phyloP scores from a whole-genome alignment of 2,113 vertebrate species.

The Nothoprocta pentlandii region DNA sequence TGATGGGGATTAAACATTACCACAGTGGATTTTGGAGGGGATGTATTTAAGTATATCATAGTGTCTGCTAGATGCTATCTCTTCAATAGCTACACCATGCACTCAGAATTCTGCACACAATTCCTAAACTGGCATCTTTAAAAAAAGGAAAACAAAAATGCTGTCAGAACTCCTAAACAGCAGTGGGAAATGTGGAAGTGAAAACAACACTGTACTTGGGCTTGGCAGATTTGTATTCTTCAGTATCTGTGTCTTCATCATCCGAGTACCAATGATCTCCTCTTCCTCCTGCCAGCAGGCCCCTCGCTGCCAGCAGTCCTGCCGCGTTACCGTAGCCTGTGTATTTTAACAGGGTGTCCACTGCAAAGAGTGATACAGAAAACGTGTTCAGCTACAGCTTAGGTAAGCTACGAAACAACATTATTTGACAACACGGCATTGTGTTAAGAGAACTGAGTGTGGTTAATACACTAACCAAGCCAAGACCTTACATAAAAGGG shows the following conservation, averaged over 20 bases:
- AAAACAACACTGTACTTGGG: constrained; percentile 82
- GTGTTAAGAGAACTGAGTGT: accelerated
- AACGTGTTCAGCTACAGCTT: not conserved
- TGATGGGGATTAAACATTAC: not conserved
- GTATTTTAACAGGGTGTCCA: constrained; percentile 96
- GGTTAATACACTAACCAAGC: not conserved
- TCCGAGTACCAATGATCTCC: constrained; percentile 96
- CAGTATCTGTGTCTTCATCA: constrained; percentile 96
- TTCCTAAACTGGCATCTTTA: constrained; percentile 16
- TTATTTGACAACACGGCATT: not conserved
- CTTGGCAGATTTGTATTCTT: constrained; percentile 96
- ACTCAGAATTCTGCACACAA: not conserved
- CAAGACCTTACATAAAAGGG: not conserved
- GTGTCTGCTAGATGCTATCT: not conserved
- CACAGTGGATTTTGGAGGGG: not conserved
- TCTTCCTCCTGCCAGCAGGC: constrained; percentile 92
- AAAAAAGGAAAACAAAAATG: constrained; percentile 12
- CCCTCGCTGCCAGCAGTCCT: constrained; percentile 91
- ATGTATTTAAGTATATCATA: not conserved
- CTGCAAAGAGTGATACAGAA: constrained; percentile 76
- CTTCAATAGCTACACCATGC: not conserved
- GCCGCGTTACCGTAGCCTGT: constrained; percentile 97
- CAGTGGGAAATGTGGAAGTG: not conserved
- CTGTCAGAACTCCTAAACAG: constrained; percentile 39
- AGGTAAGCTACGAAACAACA: not conserved